These are phyloP conservation scores for Actinopyga echinites DNA, from an alignment of 53 echinoderm and acorn worm species.

Conservation along the genomic window DNA sequence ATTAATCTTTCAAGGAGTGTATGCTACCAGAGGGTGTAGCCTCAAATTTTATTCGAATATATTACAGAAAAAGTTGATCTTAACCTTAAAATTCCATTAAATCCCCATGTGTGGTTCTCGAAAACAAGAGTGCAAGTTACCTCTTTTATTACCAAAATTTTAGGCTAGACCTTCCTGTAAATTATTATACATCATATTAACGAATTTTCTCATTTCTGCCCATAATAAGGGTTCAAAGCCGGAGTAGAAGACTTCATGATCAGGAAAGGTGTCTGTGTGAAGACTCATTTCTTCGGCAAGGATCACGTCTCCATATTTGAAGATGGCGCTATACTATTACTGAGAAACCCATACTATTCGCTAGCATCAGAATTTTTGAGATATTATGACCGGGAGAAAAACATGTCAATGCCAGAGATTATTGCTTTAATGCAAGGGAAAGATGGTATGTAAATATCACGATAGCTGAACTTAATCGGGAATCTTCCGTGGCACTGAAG, in stretches of 20 bases:
- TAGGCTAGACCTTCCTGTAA: too few relatives aligned
- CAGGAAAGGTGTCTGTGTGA: conserved; percentile 15
- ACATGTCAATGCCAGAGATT: not conserved
- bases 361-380: conserved; percentile 13
- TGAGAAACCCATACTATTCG: conserved; percentile 14
- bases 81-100: too few relatives aligned
- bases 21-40: too few relatives aligned
- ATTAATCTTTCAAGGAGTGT: too few relatives aligned
- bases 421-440: not conserved
- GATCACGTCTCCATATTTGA: not conserved
- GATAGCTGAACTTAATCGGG: too few relatives aligned
- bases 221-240: conserved; percentile 12
- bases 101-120: too few relatives aligned
- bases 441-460: not conserved
- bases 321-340: conserved; percentile 5
- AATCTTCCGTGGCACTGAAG: too few relatives aligned
- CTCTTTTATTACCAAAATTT: too few relatives aligned
- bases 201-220: not conserved
- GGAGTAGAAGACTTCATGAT: not conserved
- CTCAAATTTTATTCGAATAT: too few relatives aligned
- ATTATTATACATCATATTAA: too few relatives aligned
- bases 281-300: not conserved
- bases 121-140: too few relatives aligned
- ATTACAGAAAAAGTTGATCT: too few relatives aligned
- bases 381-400: not conserved